Evolutionary conservation across 2,113 vertebrate species (phyloP).

Genomic region (Silurus asotus): DNA sequence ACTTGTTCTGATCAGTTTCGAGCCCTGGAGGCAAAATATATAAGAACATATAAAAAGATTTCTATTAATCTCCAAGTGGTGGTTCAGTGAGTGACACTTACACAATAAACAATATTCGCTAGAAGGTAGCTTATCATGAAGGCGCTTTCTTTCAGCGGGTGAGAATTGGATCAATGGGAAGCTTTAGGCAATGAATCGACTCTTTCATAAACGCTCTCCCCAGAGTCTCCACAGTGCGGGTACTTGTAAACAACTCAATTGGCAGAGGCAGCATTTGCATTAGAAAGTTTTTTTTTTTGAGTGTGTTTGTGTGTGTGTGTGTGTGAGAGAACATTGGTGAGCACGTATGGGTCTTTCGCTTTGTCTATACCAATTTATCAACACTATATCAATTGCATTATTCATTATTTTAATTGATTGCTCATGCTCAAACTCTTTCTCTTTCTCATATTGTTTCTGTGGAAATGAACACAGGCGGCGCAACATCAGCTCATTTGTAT

Average conservation of each 20-base stretch:
- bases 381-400: slow-evolving; percentile 28
- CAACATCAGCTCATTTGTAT: slow-evolving; percentile 53
- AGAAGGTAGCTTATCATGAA: slow-evolving; percentile 24
- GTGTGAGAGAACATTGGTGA: not conserved
- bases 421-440: slow-evolving; percentile 17
- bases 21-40: slow-evolving; percentile 4
- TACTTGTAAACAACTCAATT: slow-evolving; percentile 35
- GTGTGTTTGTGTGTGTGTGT: too few species aligned
- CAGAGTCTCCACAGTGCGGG: not conserved
- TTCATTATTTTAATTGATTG: slow-evolving; percentile 50
- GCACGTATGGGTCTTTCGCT: not conserved
- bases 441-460: slow-evolving; percentile 22
- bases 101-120: not conserved
- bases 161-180: slow-evolving; percentile 29
- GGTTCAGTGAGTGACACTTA: slow-evolving; percentile 9
- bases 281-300: not conserved
- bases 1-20: not conserved
- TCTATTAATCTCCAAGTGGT: not conserved
- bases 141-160: not conserved
- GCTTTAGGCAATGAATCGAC: slow-evolving; percentile 20
- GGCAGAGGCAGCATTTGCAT: not conserved
- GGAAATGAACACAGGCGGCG: slow-evolving; percentile 34
- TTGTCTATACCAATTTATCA: slow-evolving; percentile 18
- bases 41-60: not conserved
- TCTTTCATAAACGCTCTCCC: slow-evolving; percentile 5